These are phyloP conservation scores for Tupaia tana DNA, from an alignment of 2,113 vertebrate species.

Conservation along the genomic window DNA sequence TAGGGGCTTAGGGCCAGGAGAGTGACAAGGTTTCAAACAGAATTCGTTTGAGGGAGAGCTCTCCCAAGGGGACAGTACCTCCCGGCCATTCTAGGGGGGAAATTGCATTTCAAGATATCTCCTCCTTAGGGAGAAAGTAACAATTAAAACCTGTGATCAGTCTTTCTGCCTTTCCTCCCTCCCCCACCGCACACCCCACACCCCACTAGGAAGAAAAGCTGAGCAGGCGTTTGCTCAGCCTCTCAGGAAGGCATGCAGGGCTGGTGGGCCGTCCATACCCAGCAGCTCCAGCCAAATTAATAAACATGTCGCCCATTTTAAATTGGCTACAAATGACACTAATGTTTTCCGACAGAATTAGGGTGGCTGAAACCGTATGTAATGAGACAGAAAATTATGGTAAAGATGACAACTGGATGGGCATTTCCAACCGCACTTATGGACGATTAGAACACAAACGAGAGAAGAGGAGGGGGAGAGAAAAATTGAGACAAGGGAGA, in stretches of 20 bases:
- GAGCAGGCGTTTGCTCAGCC: neutral
- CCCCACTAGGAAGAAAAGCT: neutral
- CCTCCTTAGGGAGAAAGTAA: slow-evolving; percentile 57
- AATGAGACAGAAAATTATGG: slow-evolving; percentile 91
- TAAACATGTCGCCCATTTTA: slow-evolving; percentile 83
- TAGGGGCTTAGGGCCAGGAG: neutral
- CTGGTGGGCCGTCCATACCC: slow-evolving; percentile 59
- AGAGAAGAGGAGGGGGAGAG: slow-evolving; percentile 42
- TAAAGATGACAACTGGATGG: slow-evolving; percentile 83
- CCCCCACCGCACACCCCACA: neutral
- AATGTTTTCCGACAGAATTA: slow-evolving; percentile 92
- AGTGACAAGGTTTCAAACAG: slow-evolving; percentile 7
- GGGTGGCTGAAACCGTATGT: slow-evolving; percentile 89
- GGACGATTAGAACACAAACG: slow-evolving; percentile 72
- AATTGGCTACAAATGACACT: slow-evolving; percentile 87
- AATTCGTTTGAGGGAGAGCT: slow-evolving; percentile 57
- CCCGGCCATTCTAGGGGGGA: neutral
- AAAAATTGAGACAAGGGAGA: neutral
- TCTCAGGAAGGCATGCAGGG: neutral
- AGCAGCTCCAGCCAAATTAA: slow-evolving; percentile 85
- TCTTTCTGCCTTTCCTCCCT: neutral
- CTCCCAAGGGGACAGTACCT: slow-evolving; percentile 60
- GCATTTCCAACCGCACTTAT: slow-evolving; percentile 75
- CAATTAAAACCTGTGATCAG: slow-evolving; percentile 68
- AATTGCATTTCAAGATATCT: slow-evolving; percentile 51